Evolutionary conservation across 2,797 vertebrate species (phyloP), one percentile per base, ranked within the genome.

Genomic region (Tolypeutes matacus): DNA sequence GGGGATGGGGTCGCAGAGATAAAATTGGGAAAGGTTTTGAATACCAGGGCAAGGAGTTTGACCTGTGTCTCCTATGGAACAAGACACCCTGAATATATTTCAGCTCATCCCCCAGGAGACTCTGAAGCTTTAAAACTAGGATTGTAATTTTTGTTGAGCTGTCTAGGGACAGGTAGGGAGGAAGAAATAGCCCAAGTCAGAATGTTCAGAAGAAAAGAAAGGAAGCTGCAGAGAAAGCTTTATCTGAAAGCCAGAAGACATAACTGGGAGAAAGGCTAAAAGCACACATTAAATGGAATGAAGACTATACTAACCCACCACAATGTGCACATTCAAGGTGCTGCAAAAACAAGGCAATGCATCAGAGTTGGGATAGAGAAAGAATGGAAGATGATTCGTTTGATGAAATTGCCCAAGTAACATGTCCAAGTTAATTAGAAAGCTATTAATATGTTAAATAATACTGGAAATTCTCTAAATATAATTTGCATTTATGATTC

Each of bases 361-460:
- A 73, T 39, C 86, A 34, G 21, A 80, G 46, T 53, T 95, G 29
- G 3, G 4, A 39, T 8, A 82, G 25, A 89, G 9, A 88, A 34
- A 86, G 86, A 75, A 46, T 73, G 7, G 36, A 56, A 9, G 82
- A 39, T 76, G 17, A 58, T 39, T 88, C 85, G n/a, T 89, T 76
- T 82, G 36, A 88, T 76, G 17, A 58, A 67, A 64, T 39, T 80
- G 29, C 13, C 56, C 49, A 85, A 85, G 53, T 89, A 94, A 85
- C 56, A 73, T 69, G 17, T 73, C 42, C 84, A 42, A 62, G 20
- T 91, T 86, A 85, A 86, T 78, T 64, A 73, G 27, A 88, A 90
- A 17, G n/a, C n/a, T 72, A 78, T 80, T 73, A 46, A 94, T 69
- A 77, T 69, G 11, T 77, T 82, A 58, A 53, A 39, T 76, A 42